Percentiles rank a stretch among this genome's conserved stretches.
These are phyloP conservation scores for Tachycineta bicolor DNA, from an alignment of 2,113 vertebrate species.

Conservation along the genomic window DNA sequence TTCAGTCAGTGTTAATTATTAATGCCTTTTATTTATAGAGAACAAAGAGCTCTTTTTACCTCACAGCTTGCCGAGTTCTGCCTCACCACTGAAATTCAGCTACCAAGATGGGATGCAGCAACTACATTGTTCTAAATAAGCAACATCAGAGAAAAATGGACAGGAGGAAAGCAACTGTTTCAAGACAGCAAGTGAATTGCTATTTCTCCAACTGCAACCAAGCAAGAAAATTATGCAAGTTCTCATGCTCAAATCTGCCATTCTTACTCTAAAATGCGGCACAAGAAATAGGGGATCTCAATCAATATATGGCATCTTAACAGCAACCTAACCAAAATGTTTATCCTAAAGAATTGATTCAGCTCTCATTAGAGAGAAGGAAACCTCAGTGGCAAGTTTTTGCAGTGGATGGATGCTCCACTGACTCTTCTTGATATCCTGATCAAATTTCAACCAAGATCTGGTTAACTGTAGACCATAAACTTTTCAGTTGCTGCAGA, in stretches of 20 bases:
- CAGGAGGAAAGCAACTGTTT: background rate
- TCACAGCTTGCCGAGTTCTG: background rate
- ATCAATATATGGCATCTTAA: background rate
- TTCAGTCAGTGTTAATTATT: background rate
- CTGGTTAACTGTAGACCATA: background rate
- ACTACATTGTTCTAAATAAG: background rate
- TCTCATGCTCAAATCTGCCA: background rate
- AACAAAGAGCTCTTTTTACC: background rate
- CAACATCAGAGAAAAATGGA: background rate
- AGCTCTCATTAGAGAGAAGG: background rate
- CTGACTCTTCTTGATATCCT: background rate
- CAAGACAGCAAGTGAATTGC: background rate
- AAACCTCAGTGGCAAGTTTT: background rate
- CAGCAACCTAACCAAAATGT: background rate
- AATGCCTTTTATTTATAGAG: background rate
- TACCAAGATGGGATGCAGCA: background rate
- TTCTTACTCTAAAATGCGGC: background rate
- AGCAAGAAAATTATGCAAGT: background rate
- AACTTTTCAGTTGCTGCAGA: background rate
- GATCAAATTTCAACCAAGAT: background rate
- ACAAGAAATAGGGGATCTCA: background rate
- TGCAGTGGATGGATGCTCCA: background rate
- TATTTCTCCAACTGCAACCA: background rate
- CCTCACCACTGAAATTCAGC: background rate
- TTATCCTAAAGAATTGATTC: background rate